phyloP scores from a whole-genome alignment of 2,888 invertebrate genomes.

The Salticus scenicus region DNA sequence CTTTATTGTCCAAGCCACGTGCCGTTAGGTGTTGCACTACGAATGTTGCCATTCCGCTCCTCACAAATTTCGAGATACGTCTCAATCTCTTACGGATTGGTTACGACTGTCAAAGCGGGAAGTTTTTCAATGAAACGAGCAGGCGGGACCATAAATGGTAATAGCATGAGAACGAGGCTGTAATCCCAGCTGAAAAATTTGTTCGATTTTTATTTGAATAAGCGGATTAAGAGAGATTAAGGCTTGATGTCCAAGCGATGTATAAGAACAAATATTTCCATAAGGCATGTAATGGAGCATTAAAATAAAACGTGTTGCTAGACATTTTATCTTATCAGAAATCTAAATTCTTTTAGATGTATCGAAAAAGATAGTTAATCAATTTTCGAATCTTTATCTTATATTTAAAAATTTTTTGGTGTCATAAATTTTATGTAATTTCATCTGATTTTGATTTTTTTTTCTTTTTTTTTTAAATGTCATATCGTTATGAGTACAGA shows the following conservation, averaged over 20 bases:
- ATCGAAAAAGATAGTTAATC: not conserved
- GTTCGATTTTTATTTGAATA: conserved; percentile 54
- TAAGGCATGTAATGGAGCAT: not conserved
- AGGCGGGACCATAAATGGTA: conserved; percentile 54
- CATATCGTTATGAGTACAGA: no score
- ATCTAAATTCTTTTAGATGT: not conserved
- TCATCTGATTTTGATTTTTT: no score
- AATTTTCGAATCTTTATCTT: no score
- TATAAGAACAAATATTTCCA: conserved; percentile 5
- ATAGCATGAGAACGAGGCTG: conserved; percentile 51
- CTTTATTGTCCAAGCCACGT: conserved; percentile 48
- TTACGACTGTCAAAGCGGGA: conserved; percentile 39
- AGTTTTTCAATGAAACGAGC: conserved; percentile 39
- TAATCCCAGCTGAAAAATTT: conserved; percentile 30
- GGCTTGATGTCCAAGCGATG: conserved; percentile 29
- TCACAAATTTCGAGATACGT: conserved; percentile 38
- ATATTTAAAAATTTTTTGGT: no score
- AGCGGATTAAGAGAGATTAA: conserved; percentile 46
- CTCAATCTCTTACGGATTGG: conserved; percentile 56
- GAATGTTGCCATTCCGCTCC: conserved; percentile 48
- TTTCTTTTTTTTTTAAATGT: no score
- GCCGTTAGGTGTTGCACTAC: conserved; percentile 58
- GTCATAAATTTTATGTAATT: no score
- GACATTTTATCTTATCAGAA: not conserved
- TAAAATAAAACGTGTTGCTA: not conserved